Percentiles rank a stretch among this genome's conserved stretches.
These are phyloP conservation scores for Dendrocopos noguchii DNA, from an alignment of 2,113 vertebrate genomes.

Conservation along the genomic window DNA sequence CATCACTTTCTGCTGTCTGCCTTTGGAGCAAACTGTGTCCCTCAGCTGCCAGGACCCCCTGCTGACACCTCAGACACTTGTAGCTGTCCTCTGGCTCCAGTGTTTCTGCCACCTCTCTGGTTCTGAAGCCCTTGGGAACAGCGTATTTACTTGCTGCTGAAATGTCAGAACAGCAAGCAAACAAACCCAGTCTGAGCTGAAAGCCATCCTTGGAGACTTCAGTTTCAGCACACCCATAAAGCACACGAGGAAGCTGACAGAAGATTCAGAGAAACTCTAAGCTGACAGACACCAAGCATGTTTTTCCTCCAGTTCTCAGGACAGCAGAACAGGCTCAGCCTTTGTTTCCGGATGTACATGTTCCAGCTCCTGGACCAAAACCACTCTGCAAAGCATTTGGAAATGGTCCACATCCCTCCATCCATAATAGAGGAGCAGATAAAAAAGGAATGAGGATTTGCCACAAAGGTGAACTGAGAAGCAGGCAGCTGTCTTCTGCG, in stretches of 20 bases:
- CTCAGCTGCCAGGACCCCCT: too few species aligned
- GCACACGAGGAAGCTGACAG: background rate
- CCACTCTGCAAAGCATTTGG: background rate
- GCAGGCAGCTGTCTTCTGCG: background rate
- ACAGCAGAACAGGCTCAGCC: background rate
- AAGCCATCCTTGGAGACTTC: background rate
- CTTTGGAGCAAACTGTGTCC: background rate
- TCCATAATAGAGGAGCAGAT: background rate
- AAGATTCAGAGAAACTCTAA: background rate
- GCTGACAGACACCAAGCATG: background rate
- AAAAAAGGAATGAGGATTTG: background rate
- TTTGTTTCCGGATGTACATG: background rate
- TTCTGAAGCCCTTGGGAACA: background rate
- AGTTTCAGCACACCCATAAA: background rate
- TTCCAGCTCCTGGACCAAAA: background rate
- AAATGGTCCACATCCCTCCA: background rate
- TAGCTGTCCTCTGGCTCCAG: background rate
- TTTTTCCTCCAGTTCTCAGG: background rate
- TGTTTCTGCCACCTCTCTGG: background rate
- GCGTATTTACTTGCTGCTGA: background rate
- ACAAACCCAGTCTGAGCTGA: background rate
- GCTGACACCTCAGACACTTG: background rate
- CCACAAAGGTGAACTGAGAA: background rate
- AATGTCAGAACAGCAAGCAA: slow-evolving; percentile 3
- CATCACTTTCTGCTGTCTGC: too few species aligned